Base-by-base conservation (phyloP, 2,888 invertebrate species). In the Thymelicus sylvestris region DNA sequence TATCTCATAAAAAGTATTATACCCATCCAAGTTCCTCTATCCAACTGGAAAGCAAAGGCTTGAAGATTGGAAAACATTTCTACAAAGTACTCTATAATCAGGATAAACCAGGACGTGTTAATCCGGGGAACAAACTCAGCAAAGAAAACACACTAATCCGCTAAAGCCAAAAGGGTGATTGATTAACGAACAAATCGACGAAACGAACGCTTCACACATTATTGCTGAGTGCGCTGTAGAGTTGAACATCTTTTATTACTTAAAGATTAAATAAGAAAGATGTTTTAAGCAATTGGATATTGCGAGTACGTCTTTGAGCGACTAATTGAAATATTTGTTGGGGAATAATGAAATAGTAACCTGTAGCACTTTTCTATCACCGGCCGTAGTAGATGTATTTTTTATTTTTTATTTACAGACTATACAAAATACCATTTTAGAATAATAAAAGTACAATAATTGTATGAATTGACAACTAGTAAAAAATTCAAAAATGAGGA, bases 71-170 rank as follows among this genome's bases (percentile, higher is more conserved):
- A 24, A 52, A 55, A 55, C 55, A 55, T 55, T 61, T 61, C n/a
- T 55, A 55, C 41, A 55, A 41, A 52, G 41, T 55, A 41, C 38
- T 52, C 50, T 31, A 63, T 63, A 63, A 55, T 65, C 59, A 47
- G 66, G 47, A 66, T 57, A 66, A 19, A 59, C 31, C 31, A 10
- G 48, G 59, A 48, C 59, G 59, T 66, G 59, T 47, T 66, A 66
- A 66, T 66, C 66, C 65, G 8, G 59, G 48, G n/a, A 66, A 66
- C 66, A 59, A 66, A 66, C 59, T 66, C 59, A 15, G 66, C 44
- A 66, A 66, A 66, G 66, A 66, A 59, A 66, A 66, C 66, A 66
- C 47, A 59, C 59, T 66, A 59, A 59, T 66, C 66, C 66, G 59
- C 15, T 59, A 66, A 57, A 66, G 44, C 66, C 48, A 59, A 66